Percentiles rank a stretch among this genome's conserved stretches.
phyloP scores from a whole-genome alignment of 2,797 vertebrate species.

The Stomatorhinus walkeri region DNA sequence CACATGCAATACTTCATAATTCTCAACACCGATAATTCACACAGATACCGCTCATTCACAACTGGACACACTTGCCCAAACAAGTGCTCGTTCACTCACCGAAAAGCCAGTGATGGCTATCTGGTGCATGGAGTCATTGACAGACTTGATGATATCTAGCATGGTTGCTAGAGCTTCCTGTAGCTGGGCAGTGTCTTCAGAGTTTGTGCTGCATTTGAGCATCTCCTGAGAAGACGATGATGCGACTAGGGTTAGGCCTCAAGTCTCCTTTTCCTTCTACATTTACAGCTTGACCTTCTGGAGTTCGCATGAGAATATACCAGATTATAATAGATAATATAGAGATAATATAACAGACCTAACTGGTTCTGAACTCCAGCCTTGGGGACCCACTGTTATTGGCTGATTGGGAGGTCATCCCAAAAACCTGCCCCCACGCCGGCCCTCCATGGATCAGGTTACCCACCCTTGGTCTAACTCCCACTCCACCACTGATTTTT shows the following conservation, averaged over 20 bases:
- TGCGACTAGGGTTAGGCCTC: neutral
- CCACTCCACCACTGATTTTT: neutral
- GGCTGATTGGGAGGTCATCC: neutral
- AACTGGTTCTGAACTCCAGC: neutral
- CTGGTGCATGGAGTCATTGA: conserved; percentile 89
- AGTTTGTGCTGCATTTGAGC: conserved; percentile 77
- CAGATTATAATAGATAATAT: too few species aligned
- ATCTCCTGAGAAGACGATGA: conserved; percentile 61
- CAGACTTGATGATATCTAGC: conserved; percentile 86
- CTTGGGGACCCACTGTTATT: neutral
- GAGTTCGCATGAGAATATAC: neutral
- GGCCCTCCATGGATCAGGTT: neutral
- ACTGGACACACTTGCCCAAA: neutral
- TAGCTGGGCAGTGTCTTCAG: conserved; percentile 69
- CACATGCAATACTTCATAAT: neutral
- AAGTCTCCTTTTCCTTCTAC: neutral
- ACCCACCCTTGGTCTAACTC: neutral
- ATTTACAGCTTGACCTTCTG: too few species aligned
- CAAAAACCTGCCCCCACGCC: neutral
- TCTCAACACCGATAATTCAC: neutral
- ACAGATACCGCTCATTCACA: neutral
- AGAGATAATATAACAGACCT: neutral
- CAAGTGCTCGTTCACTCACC: conserved; percentile 48
- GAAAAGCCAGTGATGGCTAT: conserved; percentile 93
- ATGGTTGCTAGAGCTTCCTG: conserved; percentile 79